Evolutionary conservation across 1,140 invertebrate species (phyloP), one percentile per base, ranked within the genome.

Genomic region (Diabrotica virgifera): DNA sequence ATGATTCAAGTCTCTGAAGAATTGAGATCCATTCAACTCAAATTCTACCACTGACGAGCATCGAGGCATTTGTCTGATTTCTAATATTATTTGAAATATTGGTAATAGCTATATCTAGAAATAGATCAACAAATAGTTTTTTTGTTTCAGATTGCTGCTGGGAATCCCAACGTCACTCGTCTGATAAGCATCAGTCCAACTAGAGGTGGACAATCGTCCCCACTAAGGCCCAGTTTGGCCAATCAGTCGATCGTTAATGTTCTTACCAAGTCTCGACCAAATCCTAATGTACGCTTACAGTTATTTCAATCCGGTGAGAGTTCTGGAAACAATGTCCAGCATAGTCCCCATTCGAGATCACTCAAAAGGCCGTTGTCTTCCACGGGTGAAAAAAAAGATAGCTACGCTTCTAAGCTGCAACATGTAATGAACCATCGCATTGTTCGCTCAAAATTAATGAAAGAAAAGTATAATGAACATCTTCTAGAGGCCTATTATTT

Each of bases 401-500:
- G 66, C n/a, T 77, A 71, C 59, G 63, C 72, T n/a, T 65, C 63
- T 37, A 78, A 77, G 66, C 61, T 76, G 8, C 74, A 77, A 65
- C 72, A 74, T 36, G 74, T 79, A 11, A 74, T 77, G 66, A 76
- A 78, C 60, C 76, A 79, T 69, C 64, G 74, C 36, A 76, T 77
- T 63, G 76, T 79, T 11, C 65, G 73, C 13, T 77, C 77, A 5
- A 79, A 78, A 61, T 65, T 78, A 6, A 68, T 78, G 6, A 77
- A 76, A 61, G 77, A 78, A 55, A 85, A 86, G 75, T 93, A 93
- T 80, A 85, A 87, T 70, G 93, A 95, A 75, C 87, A 90, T 80
- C 84, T 91, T 68, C 85, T 90, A 56, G 94, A 96, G 81, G 80
- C 90, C 59, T 96, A 89, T 82, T 95, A 92, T 79, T 83, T 96